Base-by-base conservation (phyloP, 2,797 vertebrate species). In the Poecilia gillii region DNA sequence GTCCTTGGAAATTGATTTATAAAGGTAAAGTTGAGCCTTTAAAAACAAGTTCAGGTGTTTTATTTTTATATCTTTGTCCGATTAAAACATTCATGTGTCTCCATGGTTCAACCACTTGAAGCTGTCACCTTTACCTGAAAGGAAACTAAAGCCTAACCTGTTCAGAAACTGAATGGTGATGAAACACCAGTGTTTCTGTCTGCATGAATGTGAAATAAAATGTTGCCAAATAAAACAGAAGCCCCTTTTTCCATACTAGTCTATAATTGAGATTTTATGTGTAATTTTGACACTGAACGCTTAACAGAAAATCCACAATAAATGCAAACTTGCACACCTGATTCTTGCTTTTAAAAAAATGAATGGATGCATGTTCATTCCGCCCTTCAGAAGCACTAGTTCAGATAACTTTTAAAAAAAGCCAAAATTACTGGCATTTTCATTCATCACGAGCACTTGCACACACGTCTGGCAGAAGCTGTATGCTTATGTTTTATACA, bases 291-390 rank as follows among this genome's bases (percentile, higher is more conserved):
- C 64, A 18, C 64, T 62, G 57, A 28, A 33, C 33, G 57, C 16
- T 31, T 1, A 33, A 14, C 28, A 62, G 5, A 68, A 41, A 39
- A 11, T 11, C 62, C 7, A 20, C 16, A 66, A 66, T 8, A 66
- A 18, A 36, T 39, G 9, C 20, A 39, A 39, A 68, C 62, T 36
- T 64, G 2, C 36, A 16, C 16, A 36, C 36, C 33, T 11, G 64
- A 68, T 68, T 68, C 33, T 36, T 64, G 18, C 12, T 68, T 68
- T 25, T 68, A 68, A 41, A 68, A 68, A 68, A 68, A 39, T 23
- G 36, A 66, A 23, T 23, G 2, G 3, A 6, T 64, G 33, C 39
- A 66, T 39, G 18, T 39, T 64, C 14, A 36, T 36, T 33, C 18
- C 62, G 23, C 18, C 6, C 18, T 66, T 62, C 57, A 31, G 33